A percentile compares a stretch with the other conserved stretches of the same genome.
Conservation (phyloP, 2,113 vertebrate genomes). For the Brachirus orientalis region DNA sequence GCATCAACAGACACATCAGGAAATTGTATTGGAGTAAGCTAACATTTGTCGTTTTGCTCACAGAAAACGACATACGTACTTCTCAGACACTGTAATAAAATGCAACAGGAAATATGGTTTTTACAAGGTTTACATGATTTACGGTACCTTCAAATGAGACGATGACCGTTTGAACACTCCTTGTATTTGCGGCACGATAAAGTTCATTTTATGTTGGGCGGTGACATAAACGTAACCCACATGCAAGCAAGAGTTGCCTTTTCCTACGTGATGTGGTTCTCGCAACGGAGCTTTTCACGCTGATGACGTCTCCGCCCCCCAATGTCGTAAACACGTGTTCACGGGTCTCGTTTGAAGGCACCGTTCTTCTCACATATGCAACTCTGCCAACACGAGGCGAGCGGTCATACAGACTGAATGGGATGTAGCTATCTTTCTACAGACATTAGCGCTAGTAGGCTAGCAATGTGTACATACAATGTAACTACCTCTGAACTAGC, state of each 20-base stretch:
- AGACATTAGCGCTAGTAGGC: conserved; percentile 68
- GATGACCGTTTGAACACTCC: too few relatives aligned
- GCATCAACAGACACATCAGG: conserved; percentile 35
- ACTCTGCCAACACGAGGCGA: conserved; percentile 33
- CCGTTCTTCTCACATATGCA: too few relatives aligned
- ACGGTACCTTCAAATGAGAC: not conserved
- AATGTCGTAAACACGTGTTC: too few relatives aligned
- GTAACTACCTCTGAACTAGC: conserved; percentile 87
- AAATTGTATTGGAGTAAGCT: conserved; percentile 64
- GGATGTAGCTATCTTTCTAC: conserved; percentile 62
- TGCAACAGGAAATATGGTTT: conserved; percentile 38
- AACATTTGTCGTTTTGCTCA: conserved; percentile 33
- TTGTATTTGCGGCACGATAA: too few relatives aligned
- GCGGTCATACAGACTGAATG: conserved; percentile 45
- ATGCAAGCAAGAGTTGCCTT: too few relatives aligned
- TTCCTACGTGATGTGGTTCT: too few relatives aligned
- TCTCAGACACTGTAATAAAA: conserved; percentile 39
- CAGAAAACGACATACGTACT: conserved; percentile 36
- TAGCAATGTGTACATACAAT: conserved; percentile 80
- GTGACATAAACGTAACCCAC: too few relatives aligned
- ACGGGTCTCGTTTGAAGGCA: too few relatives aligned
- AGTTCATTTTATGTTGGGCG: too few relatives aligned
- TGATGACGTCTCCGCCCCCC: too few relatives aligned
- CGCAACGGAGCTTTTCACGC: too few relatives aligned
- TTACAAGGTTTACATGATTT: conserved; percentile 60